Evolutionary conservation across 2,797 vertebrate species (phyloP).

Genomic region (Gallinago nigripennis): DNA sequence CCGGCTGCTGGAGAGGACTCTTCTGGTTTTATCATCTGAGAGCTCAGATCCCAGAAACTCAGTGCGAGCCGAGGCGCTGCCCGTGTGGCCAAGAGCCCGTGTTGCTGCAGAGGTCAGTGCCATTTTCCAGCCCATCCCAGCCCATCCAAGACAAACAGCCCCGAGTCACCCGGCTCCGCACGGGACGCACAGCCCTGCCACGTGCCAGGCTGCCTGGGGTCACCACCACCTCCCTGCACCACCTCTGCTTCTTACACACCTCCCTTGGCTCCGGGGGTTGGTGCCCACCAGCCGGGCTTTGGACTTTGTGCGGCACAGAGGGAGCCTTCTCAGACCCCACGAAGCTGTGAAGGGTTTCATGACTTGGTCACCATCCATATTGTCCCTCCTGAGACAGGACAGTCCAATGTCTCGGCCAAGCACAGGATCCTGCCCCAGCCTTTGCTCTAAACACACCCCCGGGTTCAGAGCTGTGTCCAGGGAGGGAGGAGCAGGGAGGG

Average conservation of each 20-base stretch:
- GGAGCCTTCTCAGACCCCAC: not conserved
- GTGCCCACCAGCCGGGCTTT: fast-evolving
- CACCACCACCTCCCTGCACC: not conserved
- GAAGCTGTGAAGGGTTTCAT: fast-evolving
- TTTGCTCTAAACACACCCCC: not conserved
- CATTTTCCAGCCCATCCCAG: not conserved
- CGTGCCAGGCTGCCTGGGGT: fast-evolving
- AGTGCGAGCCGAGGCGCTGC: not conserved
- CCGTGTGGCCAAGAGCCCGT: fast-evolving
- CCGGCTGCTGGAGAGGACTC: not conserved
- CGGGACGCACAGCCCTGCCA: not conserved
- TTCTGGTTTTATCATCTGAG: not conserved
- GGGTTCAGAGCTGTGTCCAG: not conserved
- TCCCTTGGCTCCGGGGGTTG: not conserved
- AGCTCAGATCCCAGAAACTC: not conserved
- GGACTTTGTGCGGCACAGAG: fast-evolving
- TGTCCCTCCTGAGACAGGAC: not conserved
- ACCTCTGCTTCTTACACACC: not conserved
- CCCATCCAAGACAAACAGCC: not conserved
- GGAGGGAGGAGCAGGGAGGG: not conserved
- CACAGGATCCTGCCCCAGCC: not conserved
- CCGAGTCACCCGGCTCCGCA: fast-evolving
- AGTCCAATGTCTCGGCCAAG: not conserved
- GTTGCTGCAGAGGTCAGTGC: constrained; percentile 19
- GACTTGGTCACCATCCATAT: fast-evolving